A percentile compares a stretch with the other conserved stretches of the same genome.
Conservation (phyloP, 1,140 invertebrate species). For the Dinoponera quadriceps region DNA sequence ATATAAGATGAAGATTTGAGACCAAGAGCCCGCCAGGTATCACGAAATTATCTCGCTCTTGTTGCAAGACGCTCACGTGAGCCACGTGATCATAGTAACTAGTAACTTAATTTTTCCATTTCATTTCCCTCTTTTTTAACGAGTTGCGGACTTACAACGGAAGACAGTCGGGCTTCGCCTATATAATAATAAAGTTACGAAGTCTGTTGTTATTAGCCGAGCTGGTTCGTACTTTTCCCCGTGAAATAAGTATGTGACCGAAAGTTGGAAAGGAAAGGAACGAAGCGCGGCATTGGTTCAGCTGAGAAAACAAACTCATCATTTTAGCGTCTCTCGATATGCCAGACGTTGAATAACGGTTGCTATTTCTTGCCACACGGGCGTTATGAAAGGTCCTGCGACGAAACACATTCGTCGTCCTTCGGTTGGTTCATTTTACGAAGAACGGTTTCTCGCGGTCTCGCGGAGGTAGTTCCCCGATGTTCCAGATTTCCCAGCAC, state of each 20-base stretch:
- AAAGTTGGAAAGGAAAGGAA: background rate
- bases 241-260: no score
- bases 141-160: background rate
- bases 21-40: background rate
- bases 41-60: background rate
- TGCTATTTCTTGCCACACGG: conserved; percentile 3
- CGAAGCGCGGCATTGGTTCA: no score
- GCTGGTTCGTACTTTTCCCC: no score
- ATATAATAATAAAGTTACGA: no score
- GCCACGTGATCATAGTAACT: background rate
- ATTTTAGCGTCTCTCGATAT: background rate
- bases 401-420: background rate
- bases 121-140: background rate
- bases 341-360: background rate
- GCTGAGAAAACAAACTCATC: no score
- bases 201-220: no score
- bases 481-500: background rate
- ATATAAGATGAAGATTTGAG: background rate
- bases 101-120: background rate
- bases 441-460: background rate
- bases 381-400: background rate
- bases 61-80: background rate
- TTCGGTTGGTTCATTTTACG: background rate
- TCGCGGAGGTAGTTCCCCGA: background rate
- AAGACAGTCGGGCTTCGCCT: background rate